Conservation (phyloP, 1,140 invertebrate species). For the Drosophila neocordata region DNA sequence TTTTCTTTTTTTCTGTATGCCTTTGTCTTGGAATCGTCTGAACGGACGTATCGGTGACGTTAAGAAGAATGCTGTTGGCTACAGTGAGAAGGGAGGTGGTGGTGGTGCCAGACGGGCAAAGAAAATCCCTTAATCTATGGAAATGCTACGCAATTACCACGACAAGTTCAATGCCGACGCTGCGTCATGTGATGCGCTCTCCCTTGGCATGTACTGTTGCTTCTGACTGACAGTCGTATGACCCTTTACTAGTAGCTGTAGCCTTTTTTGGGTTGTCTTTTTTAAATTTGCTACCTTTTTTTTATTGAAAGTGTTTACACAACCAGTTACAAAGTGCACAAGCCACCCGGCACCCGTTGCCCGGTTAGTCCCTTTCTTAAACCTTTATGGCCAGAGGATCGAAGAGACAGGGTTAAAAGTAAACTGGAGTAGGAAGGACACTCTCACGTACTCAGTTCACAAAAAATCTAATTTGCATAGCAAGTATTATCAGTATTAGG, state of each 20-base stretch:
- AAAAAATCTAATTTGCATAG: constrained; percentile 81
- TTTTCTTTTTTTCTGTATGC: constrained; percentile 18
- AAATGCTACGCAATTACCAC: constrained; percentile 82
- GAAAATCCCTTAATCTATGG: constrained; percentile 82
- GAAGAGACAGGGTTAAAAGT: background rate
- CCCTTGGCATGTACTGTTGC: constrained; percentile 16
- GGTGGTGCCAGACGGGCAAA: constrained; percentile 23
- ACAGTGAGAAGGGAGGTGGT: constrained; percentile 1
- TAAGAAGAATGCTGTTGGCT: constrained; percentile 20
- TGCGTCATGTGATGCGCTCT: constrained; percentile 61
- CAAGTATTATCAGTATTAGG: constrained; percentile 74
- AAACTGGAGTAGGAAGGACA: constrained; percentile 15
- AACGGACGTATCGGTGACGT: constrained; percentile 44
- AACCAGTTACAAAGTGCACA: constrained; percentile 80
- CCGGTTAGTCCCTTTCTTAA: constrained; percentile 25
- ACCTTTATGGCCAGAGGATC: background rate
- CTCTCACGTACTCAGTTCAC: constrained; percentile 59
- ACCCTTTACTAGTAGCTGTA: constrained; percentile 54
- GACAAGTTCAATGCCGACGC: constrained; percentile 62
- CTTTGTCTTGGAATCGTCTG: constrained; percentile 47
- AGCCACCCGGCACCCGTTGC: constrained; percentile 47
- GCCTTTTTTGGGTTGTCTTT: constrained; percentile 13
- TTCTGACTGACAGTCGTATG: constrained; percentile 50
- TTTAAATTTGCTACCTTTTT: constrained; percentile 22
- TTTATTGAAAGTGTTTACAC: constrained; percentile 69